Evolutionary conservation across 2,113 vertebrate species (phyloP).

Genomic region (Cariama cristata): DNA sequence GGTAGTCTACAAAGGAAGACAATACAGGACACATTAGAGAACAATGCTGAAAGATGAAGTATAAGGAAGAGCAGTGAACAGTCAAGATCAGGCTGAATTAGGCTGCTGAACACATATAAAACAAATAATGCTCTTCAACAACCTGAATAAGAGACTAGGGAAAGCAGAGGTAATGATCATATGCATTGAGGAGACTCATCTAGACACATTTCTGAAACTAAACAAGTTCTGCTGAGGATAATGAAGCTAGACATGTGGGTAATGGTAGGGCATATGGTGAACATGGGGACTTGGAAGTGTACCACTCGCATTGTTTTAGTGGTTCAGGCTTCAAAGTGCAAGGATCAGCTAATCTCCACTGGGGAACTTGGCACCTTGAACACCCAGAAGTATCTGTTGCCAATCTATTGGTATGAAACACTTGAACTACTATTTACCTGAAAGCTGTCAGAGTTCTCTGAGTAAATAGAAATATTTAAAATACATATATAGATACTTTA

Average conservation of each 20-base stretch:
- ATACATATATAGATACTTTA: not conserved
- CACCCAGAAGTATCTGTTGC: not conserved
- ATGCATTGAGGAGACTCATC: not conserved
- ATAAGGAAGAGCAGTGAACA: not conserved
- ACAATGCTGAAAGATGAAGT: not conserved
- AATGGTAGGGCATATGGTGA: not conserved
- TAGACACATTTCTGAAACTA: not conserved
- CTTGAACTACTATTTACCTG: not conserved
- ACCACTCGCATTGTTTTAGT: too few relatives aligned
- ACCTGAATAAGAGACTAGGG: not conserved
- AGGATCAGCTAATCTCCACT: not conserved
- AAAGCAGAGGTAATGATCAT: not conserved
- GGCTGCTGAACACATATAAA: not conserved
- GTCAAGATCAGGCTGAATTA: not conserved
- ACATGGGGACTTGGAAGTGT: not conserved
- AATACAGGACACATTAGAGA: not conserved
- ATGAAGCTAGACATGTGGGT: not conserved
- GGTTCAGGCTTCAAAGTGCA: not conserved
- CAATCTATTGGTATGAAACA: not conserved
- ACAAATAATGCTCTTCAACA: not conserved
- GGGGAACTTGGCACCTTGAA: not conserved
- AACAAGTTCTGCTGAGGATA: not conserved
- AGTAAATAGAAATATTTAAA: not conserved
- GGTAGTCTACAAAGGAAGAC: not conserved
- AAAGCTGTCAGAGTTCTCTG: not conserved